These are phyloP conservation scores for Pavo muticus DNA, from an alignment of 2,113 vertebrate genomes.

Conservation along the genomic window DNA sequence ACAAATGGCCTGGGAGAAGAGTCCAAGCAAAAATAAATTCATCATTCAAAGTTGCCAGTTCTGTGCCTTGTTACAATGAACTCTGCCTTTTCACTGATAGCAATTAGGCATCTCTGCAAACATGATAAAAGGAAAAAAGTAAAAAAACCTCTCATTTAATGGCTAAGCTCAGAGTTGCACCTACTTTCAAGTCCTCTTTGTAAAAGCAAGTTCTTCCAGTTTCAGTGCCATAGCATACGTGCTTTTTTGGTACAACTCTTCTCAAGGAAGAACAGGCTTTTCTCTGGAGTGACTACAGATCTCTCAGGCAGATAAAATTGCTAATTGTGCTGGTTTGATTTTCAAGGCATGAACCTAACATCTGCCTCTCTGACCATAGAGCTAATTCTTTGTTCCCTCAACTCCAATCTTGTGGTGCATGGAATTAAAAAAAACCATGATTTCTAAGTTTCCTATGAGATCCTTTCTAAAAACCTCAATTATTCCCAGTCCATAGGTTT, in stretches of 20 bases:
- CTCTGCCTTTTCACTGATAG: neutral
- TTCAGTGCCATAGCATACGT: neutral
- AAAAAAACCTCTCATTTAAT: neutral
- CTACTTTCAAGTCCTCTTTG: neutral
- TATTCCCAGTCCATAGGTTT: neutral
- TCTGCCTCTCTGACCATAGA: neutral
- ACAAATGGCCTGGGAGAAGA: neutral
- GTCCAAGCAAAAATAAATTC: neutral
- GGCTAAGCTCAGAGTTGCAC: neutral
- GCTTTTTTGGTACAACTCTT: neutral
- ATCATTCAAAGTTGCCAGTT: neutral
- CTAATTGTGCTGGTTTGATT: neutral
- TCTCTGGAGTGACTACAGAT: neutral
- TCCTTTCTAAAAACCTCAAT: neutral
- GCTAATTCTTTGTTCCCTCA: neutral
- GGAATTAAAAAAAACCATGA: neutral
- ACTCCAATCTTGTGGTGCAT: neutral
- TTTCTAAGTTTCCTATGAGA: constrained; percentile 19
- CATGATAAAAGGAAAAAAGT: neutral
- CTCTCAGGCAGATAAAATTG: neutral
- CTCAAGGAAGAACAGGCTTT: neutral
- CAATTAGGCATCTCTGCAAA: neutral
- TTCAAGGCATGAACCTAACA: neutral
- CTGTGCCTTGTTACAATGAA: fast-evolving
- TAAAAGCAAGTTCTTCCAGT: constrained; percentile 7